phyloP scores from a whole-genome alignment of 2,888 invertebrate genomes.

The Unio delphinus region DNA sequence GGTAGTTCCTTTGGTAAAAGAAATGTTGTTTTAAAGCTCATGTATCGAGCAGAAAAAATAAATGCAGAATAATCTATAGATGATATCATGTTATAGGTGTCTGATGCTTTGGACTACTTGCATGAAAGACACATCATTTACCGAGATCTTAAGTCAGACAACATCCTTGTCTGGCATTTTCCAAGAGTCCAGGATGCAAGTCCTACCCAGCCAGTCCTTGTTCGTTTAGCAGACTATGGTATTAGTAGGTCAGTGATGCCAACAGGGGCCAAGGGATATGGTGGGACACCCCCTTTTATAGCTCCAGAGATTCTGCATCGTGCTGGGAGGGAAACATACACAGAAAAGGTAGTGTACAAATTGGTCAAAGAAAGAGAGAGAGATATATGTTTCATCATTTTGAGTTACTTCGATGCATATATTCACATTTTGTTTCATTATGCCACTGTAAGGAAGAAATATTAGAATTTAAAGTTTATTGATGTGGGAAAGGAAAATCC shows the following conservation, averaged over 20 bases:
- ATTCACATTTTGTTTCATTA: no score
- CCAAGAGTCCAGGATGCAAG: slow-evolving; percentile 83
- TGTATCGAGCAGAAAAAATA: not conserved
- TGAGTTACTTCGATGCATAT: no score
- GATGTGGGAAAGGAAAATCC: no score
- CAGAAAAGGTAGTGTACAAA: slow-evolving; percentile 83
- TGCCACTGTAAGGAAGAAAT: no score
- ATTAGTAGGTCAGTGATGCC: slow-evolving; percentile 80
- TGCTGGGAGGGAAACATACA: slow-evolving; percentile 98
- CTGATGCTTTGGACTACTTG: slow-evolving; percentile 94
- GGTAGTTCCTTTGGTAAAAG: no score
- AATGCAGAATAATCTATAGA: not conserved
- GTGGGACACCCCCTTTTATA: slow-evolving; percentile 97
- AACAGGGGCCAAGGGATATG: slow-evolving; percentile 90
- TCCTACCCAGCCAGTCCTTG: slow-evolving; percentile 68
- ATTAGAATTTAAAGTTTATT: no score
- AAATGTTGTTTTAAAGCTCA: not conserved
- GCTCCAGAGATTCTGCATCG: slow-evolving; percentile 98
- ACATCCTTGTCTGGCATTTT: slow-evolving; percentile 97
- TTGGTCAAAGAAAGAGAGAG: no score
- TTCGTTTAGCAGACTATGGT: slow-evolving; percentile 97
- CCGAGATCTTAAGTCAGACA: slow-evolving; percentile 92
- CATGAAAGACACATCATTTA: slow-evolving; percentile 95
- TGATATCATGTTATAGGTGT: slow-evolving; percentile 75
- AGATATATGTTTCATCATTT: no score